Conservation (phyloP, 1,140 invertebrate species). For the Stegodyphus mimosarum region DNA sequence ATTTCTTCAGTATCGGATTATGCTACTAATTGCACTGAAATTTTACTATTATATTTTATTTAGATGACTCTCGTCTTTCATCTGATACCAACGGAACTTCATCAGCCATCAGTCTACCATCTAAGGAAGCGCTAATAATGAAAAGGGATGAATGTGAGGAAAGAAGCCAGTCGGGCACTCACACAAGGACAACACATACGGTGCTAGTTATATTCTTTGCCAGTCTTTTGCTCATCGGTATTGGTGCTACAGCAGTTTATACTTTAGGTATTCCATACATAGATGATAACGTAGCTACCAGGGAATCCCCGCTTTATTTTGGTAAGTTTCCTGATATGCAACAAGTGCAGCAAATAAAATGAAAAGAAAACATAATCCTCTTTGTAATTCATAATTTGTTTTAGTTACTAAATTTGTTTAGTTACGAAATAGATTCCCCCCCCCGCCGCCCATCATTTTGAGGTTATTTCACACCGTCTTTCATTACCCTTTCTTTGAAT, state of each 20-base stretch:
- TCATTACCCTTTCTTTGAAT: too few relatives aligned
- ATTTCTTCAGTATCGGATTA: too few relatives aligned
- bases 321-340: conserved; percentile 72
- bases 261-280: conserved; percentile 94
- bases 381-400: too few relatives aligned
- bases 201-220: conserved; percentile 84
- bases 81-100: not conserved
- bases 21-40: too few relatives aligned
- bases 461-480: too few relatives aligned
- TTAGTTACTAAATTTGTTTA: too few relatives aligned
- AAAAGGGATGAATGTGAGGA: conserved; percentile 45
- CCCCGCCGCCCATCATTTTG: too few relatives aligned
- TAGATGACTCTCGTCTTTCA: not conserved
- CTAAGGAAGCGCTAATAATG: not conserved
- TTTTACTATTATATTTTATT: too few relatives aligned
- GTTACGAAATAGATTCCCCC: too few relatives aligned
- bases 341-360: too few relatives aligned
- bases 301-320: conserved; percentile 93
- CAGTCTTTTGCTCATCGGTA: conserved; percentile 87
- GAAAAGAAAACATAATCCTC: too few relatives aligned
- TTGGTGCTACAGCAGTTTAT: conserved; percentile 92
- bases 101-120: not conserved
- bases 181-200: conserved; percentile 58
- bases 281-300: conserved; percentile 91
- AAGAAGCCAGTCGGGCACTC: not conserved